A percentile compares a stretch with the other conserved stretches of the same genome.
phyloP scores from a whole-genome alignment of 2,797 vertebrate species.

The Gymnodraco acuticeps region DNA sequence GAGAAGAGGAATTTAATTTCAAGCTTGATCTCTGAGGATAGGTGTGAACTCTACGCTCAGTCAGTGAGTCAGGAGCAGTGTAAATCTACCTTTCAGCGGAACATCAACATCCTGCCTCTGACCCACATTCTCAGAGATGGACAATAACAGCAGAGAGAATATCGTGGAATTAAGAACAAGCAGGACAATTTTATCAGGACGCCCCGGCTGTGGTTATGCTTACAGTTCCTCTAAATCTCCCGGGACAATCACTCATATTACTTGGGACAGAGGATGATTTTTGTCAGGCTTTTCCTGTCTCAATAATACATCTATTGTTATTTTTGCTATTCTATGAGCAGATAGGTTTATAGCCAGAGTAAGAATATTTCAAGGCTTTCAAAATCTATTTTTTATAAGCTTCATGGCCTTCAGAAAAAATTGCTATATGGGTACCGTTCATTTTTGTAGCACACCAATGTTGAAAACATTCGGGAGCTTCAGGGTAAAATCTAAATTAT shows the following conservation, averaged over 20 bases:
- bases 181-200: constrained; percentile 66
- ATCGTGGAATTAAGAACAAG: constrained; percentile 78
- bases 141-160: constrained; percentile 70
- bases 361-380: constrained; percentile 73
- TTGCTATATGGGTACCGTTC: constrained; percentile 44
- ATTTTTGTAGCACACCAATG: constrained; percentile 65
- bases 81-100: constrained; percentile 72
- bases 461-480: constrained; percentile 57
- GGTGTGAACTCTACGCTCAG: constrained; percentile 41
- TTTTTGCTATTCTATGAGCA: constrained; percentile 53
- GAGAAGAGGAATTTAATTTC: constrained; percentile 39
- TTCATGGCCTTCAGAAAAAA: constrained; percentile 67
- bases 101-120: constrained; percentile 71
- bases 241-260: constrained; percentile 70
- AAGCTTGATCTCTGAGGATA: constrained; percentile 28
- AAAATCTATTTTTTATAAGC: constrained; percentile 73
- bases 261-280: constrained; percentile 65
- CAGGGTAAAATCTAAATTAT: constrained; percentile 34
- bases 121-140: constrained; percentile 76
- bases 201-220: constrained; percentile 41
- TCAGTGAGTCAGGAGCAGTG: constrained; percentile 45
- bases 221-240: constrained; percentile 66
- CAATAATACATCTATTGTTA: constrained; percentile 74
- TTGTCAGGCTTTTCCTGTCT: constrained; percentile 72
- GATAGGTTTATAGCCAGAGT: constrained; percentile 55